Conservation (phyloP, 2,113 vertebrate species). For the Neodon shergylaensis region DNA sequence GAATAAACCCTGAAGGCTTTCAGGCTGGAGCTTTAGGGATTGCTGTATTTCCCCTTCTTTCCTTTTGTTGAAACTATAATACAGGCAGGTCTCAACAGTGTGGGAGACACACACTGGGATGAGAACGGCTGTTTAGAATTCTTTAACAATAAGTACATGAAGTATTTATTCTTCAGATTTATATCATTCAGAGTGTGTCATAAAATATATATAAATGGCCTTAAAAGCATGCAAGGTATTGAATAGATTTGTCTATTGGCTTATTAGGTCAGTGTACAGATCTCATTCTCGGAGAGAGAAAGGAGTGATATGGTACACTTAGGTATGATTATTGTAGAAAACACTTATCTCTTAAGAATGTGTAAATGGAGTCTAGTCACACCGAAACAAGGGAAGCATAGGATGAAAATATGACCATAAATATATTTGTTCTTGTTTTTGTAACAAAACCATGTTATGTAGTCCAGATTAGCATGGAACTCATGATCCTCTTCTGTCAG, state of each 20-base stretch:
- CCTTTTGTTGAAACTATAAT: slow-evolving; percentile 59
- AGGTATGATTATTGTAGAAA: neutral
- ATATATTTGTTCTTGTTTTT: neutral
- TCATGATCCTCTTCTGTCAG: neutral
- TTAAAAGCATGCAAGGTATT: neutral
- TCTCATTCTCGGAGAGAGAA: neutral
- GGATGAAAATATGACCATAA: neutral
- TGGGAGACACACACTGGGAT: slow-evolving; percentile 20
- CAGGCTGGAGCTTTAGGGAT: slow-evolving; percentile 60
- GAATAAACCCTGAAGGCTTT: slow-evolving; percentile 61
- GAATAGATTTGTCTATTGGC: neutral
- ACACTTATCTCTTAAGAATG: neutral
- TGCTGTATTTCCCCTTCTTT: slow-evolving; percentile 68
- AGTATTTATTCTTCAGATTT: slow-evolving; percentile 3
- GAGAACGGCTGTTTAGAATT: slow-evolving; percentile 48
- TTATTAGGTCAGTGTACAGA: neutral
- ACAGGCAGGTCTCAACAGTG: slow-evolving; percentile 38
- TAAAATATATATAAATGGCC: neutral
- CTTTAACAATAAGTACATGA: slow-evolving; percentile 45
- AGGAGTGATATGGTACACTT: neutral
- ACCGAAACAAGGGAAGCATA: neutral
- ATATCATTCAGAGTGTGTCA: neutral
- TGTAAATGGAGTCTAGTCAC: neutral
- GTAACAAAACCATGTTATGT: neutral
- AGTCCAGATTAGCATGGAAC: too few relatives aligned